Evolutionary conservation across 2,888 invertebrate species (phyloP), one percentile per base, ranked within the genome.

Genomic region (Acrobasis consociella): DNA sequence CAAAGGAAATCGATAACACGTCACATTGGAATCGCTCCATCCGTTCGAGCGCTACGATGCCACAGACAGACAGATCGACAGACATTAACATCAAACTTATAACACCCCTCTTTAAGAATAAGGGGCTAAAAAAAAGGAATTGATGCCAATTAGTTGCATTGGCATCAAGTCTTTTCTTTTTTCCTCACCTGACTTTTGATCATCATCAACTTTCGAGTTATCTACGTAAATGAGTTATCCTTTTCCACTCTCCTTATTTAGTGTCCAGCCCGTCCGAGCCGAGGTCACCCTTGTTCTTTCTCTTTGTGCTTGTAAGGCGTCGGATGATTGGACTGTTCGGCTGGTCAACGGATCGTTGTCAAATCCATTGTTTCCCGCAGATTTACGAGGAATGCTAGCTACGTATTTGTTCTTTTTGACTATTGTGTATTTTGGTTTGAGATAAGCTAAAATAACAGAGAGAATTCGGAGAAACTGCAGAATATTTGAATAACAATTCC

Each of bases 211-310:
- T 31, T 31, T 5, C n/a, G n/a, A 31, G 7, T 31, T 31, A 31
- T 7, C 22, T 22, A 22, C 22, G 8, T 31, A 31, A 31, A 31
- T 31, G 31, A 31, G 31, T 42, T 42, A 42, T 42, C 11, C 46
- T 46, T 46, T 13, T 46, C 11, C 7, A 13, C 46, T 46, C 3
- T 46, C 13, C 10, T 13, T 46, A 46, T 46, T 46, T 46, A 1
- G 13, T 42, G n/a, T 0, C 13, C 46, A 46, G 46, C 31, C 68
- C 68, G 73, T 64, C 73, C 79, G 83, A 78, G 83, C 73, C 79
- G 83, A 78, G 83, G 84, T 83, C 79, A 77, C 67, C 69, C 70
- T 71, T 68, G 72, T 76, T 79, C 78, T 78, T 78, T 78, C 74
- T 76, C 78, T 55, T 49, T 55, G 38, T 22, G 17, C 17, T 39